phyloP scores from a whole-genome alignment of 1,140 invertebrate species.

The Pseudoatta argentina region DNA sequence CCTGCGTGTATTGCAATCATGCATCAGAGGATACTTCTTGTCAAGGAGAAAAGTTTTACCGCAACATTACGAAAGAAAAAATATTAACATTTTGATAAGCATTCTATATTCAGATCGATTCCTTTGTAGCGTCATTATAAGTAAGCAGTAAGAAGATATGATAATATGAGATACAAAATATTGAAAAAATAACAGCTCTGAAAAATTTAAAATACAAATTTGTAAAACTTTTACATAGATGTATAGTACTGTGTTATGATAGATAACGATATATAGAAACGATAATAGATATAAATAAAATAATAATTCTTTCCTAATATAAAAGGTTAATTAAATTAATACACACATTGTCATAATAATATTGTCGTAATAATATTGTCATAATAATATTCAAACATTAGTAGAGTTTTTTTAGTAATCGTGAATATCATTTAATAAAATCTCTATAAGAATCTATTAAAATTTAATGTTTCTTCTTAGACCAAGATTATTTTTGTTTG shows the following conservation, averaged over 20 bases:
- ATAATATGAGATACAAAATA: constrained; percentile 15
- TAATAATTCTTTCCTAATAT: neutral
- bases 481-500: neutral
- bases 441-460: neutral
- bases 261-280: neutral
- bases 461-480: neutral
- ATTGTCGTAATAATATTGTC: neutral
- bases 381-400: neutral
- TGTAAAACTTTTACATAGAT: too few species aligned
- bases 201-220: neutral
- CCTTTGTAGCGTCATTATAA: constrained; percentile 32
- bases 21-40: neutral
- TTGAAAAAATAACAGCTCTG: constrained; percentile 13
- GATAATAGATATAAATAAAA: neutral
- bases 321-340: neutral
- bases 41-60: constrained; percentile 8
- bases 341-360: neutral
- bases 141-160: constrained; percentile 13
- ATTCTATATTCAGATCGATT: constrained; percentile 42
- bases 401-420: neutral
- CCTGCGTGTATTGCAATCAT: neutral
- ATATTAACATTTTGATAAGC: constrained; percentile 38
- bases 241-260: neutral
- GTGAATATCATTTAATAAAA: neutral
- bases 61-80: neutral